phyloP scores from a whole-genome alignment of 2,888 invertebrate genomes.

The Lasiommata megera region DNA sequence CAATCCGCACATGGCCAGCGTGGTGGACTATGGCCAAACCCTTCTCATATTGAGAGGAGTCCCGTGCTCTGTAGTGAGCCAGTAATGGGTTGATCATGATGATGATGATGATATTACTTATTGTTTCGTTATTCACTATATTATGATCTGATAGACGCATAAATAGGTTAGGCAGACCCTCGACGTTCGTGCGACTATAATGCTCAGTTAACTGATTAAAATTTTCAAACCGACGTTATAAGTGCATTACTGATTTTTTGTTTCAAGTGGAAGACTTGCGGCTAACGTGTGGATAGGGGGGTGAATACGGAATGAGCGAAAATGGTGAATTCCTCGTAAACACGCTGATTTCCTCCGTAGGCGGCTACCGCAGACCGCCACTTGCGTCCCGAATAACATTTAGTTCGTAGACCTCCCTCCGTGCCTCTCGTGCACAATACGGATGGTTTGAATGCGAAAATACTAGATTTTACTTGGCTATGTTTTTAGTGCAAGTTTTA shows the following conservation, averaged over 20 bases:
- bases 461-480: no score
- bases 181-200: not conserved
- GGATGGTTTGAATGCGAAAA: not conserved
- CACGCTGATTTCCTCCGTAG: constrained; percentile 13
- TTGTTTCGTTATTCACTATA: no score
- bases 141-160: no score
- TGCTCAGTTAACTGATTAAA: constrained; percentile 3
- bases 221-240: constrained; percentile 7
- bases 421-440: not conserved
- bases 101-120: no score
- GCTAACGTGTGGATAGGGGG: constrained; percentile 25
- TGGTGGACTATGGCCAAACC: no score
- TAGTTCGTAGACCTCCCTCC: not conserved
- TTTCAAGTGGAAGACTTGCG: constrained; percentile 8
- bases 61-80: no score
- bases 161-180: not conserved
- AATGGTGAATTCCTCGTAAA: constrained; percentile 13
- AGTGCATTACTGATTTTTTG: constrained; percentile 18
- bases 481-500: no score
- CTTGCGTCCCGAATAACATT: constrained; percentile 4
- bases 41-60: no score
- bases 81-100: no score
- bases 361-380: constrained; percentile 16
- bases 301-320: constrained; percentile 27
- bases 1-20: no score